Conservation (phyloP, 2,888 invertebrate species). For the Microchrysa polita region DNA sequence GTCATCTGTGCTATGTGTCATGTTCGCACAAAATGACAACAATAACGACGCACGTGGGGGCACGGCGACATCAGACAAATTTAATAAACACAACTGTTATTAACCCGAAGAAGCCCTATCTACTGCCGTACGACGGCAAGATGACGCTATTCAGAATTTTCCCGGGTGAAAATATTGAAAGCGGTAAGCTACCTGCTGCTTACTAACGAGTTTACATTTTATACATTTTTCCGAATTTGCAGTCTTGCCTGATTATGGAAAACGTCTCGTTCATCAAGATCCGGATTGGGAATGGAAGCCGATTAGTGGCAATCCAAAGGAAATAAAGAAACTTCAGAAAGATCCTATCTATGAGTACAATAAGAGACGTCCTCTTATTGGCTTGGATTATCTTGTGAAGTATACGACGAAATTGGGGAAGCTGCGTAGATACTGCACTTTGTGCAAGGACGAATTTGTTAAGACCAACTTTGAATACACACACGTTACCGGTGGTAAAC, state of each 20-base stretch:
- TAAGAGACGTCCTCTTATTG: conserved; percentile 43
- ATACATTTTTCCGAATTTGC: neutral
- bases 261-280: conserved; percentile 39
- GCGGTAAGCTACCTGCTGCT: conserved; percentile 23
- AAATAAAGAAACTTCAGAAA: neutral
- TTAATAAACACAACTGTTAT: neutral
- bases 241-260: conserved; percentile 46
- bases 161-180: conserved; percentile 45
- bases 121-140: conserved; percentile 20
- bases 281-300: conserved; percentile 42
- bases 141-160: conserved; percentile 44
- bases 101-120: conserved; percentile 1
- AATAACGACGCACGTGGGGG: conserved; percentile 37
- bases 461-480: conserved; percentile 17
- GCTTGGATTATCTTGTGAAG: conserved; percentile 46
- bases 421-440: conserved; percentile 35
- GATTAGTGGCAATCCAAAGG: neutral
- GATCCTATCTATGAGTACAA: conserved; percentile 47
- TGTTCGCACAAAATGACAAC: conserved; percentile 12
- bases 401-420: conserved; percentile 22
- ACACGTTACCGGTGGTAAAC: conserved; percentile 41
- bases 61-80: conserved; percentile 36
- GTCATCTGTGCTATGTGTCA: conserved; percentile 45
- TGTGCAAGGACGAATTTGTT: conserved; percentile 32
- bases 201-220: too few species aligned